Evolutionary conservation across 1,140 invertebrate species (phyloP), one percentile per base, ranked within the genome.

Genomic region (Brevipalpus yothersi): DNA sequence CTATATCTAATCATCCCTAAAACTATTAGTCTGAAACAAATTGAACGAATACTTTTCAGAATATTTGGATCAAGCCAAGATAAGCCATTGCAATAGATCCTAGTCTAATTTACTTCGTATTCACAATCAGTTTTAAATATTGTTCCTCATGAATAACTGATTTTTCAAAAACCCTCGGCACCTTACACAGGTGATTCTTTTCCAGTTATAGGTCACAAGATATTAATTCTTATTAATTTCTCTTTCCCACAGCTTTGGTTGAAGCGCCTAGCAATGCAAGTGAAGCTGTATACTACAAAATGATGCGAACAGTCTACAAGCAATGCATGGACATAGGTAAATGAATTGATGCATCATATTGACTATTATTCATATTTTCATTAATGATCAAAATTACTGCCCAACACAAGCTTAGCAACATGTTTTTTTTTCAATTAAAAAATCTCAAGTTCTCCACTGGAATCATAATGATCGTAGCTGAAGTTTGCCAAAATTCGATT

Each of bases 191-290:
- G n/a, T n/a, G n/a, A n/a, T n/a, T n/a, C n/a, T n/a, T n/a, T n/a
- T n/a, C n/a, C n/a, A n/a, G n/a, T n/a, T n/a, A n/a, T n/a, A n/a
- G n/a, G n/a, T n/a, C n/a, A n/a, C n/a, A n/a, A n/a, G n/a, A n/a
- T n/a, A n/a, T n/a, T n/a, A n/a, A n/a, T 31, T 31, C 31, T 31
- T 3, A 31, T 5, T 13, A 39, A 31, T 40, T 55, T 42, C 49
- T 51, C 17, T 12, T 39, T n/a, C 8, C 11, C 0, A 19, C 13
- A 60, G 59, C 12, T 12, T 67, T 76, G 2, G 73, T 76, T 43
- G 66, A 69, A 2, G 40, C 53, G 5, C n/a, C 8, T 13, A n/a
- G 1, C 5, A 40, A 51, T 17, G 2, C 12, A 21, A 17, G 56
- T 31, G 59, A 60, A 31, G 56, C 54, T 9, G 31, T 47, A 11